phyloP scores from a whole-genome alignment of 2,888 invertebrate species.

The Macrosiphum euphorbiae region DNA sequence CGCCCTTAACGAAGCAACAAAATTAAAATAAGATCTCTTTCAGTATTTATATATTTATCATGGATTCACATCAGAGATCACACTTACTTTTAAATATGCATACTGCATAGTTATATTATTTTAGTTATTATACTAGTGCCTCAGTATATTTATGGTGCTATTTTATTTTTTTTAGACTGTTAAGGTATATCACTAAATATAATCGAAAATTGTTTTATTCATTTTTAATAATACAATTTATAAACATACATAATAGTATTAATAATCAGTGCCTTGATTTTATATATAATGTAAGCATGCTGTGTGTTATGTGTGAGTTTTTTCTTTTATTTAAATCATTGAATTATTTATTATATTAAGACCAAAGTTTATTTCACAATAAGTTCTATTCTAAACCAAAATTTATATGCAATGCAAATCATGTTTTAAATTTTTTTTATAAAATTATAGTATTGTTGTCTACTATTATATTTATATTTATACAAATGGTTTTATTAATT shows the following conservation, averaged over 20 bases:
- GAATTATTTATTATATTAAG: slow-evolving; percentile 10
- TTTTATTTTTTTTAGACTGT: slow-evolving; percentile 18
- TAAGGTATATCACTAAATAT: not conserved
- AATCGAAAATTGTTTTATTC: not conserved
- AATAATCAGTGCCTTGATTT: slow-evolving; percentile 45
- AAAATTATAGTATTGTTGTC: slow-evolving; percentile 28
- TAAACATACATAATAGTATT: slow-evolving; percentile 7
- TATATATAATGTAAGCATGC: not conserved
- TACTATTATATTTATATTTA: slow-evolving; percentile 41
- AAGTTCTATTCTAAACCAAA: not conserved
- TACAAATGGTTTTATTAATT: slow-evolving; percentile 37
- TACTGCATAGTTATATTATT: not conserved
- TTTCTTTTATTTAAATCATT: slow-evolving; percentile 3
- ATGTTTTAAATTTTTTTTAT: not conserved
- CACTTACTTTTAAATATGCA: not conserved
- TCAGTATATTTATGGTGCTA: slow-evolving; percentile 49
- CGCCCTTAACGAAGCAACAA: slow-evolving; percentile 69
- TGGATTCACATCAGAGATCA: not conserved
- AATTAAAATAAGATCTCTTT: slow-evolving; percentile 66
- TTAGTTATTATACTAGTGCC: not conserved
- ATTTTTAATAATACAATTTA: not conserved
- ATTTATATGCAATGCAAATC: slow-evolving; percentile 9
- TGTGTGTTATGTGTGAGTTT: slow-evolving; percentile 27
- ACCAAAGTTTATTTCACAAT: slow-evolving; percentile 15
- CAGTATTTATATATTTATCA: slow-evolving; percentile 15